Evolutionary conservation across 2,888 invertebrate species (phyloP), one percentile per base, ranked within the genome.

Genomic region (Philonicus albiceps): DNA sequence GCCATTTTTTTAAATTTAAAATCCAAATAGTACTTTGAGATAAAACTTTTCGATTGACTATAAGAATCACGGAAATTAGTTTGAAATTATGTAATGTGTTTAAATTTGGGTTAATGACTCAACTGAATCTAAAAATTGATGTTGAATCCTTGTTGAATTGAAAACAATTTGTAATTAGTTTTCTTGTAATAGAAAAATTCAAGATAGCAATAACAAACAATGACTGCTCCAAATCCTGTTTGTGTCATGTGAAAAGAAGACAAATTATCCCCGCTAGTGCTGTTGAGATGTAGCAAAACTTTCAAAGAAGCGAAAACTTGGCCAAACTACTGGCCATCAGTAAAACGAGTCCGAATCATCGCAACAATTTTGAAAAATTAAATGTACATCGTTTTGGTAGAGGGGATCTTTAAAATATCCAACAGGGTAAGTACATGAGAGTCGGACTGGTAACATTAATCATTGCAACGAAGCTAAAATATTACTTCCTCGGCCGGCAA

Each of bases 401-500:
- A 2, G 7, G 34, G 16, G 37, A 37, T 22, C 75, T 75, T 37
- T 75, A 75, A 75, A 75, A 75, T 13, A 27, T 75, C 75, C 75
- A 37, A 31, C 75, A 75, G 75, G 37, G 30, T 34, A 75, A 75
- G 75, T 19, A 64, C 7, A 64, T 7, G 64, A 64, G 64, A 64
- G 64, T 64, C 64, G 22, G 64, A 84, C 72, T 84, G 43, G 13
- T 4, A 73, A 73, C 84, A 84, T 73, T 73, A 84, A 84, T 84
- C 73, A 84, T 84, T 84, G 40, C 43, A 73, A 16, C 37, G 64
- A 84, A 40, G 73, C 73, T 84, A 73, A 84, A 84, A 40, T 43
- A 84, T 73, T 84, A 84, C 43, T 81, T 84, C 43, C 84, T 43
- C 43, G 6, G 22, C 27, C 27, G 73, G 84, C 43, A 84, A 84